Conservation (phyloP, 2,888 invertebrate genomes). For the Nemoura dubitans region DNA sequence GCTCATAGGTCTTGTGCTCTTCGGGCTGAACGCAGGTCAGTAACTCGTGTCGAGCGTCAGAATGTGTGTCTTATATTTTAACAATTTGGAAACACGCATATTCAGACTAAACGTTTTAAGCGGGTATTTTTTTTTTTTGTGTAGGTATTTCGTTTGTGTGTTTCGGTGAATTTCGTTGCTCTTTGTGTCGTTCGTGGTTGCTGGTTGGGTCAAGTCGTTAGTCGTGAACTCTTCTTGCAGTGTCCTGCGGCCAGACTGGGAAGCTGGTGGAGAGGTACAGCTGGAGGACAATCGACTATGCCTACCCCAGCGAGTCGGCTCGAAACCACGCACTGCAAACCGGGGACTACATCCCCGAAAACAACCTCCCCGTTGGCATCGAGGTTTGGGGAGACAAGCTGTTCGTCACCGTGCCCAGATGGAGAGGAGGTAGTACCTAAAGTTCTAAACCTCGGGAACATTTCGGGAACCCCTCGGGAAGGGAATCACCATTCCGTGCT, state of each 20-base stretch:
- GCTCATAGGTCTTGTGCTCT: constrained; percentile 10
- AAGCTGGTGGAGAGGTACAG: constrained; percentile 74
- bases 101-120: background rate
- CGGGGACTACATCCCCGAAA: constrained; percentile 77
- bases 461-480: too few species aligned
- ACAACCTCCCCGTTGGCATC: constrained; percentile 83
- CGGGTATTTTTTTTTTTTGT: background rate
- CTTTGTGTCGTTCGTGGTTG: background rate
- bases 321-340: constrained; percentile 71
- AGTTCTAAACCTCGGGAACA: too few species aligned
- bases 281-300: constrained; percentile 81
- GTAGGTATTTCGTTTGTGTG: background rate
- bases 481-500: background rate
- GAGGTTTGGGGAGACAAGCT: constrained; percentile 83
- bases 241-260: background rate
- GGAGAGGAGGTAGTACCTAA: constrained; percentile 76
- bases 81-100: background rate
- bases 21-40: constrained; percentile 8
- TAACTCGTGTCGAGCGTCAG: background rate
- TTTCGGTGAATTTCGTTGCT: background rate
- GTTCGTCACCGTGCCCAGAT: constrained; percentile 84
- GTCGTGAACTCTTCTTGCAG: too few species aligned
- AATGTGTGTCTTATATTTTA: background rate
- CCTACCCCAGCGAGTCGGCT: constrained; percentile 71
- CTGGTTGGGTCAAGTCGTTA: too few species aligned